phyloP scores from a whole-genome alignment of 2,888 invertebrate species.

The Villa cingulata region DNA sequence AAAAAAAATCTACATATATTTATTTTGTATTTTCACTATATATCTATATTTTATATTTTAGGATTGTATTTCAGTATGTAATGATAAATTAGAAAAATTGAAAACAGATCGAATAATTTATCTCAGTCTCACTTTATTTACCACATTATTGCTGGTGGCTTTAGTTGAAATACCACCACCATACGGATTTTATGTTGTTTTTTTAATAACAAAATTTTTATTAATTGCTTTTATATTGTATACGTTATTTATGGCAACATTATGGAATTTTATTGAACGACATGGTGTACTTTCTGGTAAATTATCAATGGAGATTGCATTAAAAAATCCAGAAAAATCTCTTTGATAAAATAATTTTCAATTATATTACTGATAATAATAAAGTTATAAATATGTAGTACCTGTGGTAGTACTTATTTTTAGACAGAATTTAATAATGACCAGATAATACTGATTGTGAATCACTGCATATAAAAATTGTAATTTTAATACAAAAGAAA shows the following conservation, averaged over 20 bases:
- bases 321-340: constrained; percentile 23
- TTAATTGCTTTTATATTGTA: constrained; percentile 53
- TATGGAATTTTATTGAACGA: constrained; percentile 71
- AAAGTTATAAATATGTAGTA: too few relatives aligned
- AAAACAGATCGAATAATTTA: constrained; percentile 30
- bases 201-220: constrained; percentile 45
- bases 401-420: too few relatives aligned
- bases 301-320: constrained; percentile 49
- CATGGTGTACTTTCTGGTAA: constrained; percentile 66
- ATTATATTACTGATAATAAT: too few relatives aligned
- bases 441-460: too few relatives aligned
- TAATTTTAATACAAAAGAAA: too few relatives aligned
- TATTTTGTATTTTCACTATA: neutral
- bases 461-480: too few relatives aligned
- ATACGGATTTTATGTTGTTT: constrained; percentile 33
- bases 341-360: neutral
- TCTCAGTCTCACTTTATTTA: constrained; percentile 25
- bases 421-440: too few relatives aligned
- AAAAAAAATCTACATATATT: too few relatives aligned
- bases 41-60: neutral
- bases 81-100: constrained; percentile 27
- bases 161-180: constrained; percentile 28
- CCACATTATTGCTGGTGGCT: constrained; percentile 25
- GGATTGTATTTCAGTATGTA: constrained; percentile 29
- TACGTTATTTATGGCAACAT: constrained; percentile 58